These are phyloP conservation scores for Ochlodes sylvanus DNA, from an alignment of 2,888 invertebrate genomes.

Conservation along the genomic window DNA sequence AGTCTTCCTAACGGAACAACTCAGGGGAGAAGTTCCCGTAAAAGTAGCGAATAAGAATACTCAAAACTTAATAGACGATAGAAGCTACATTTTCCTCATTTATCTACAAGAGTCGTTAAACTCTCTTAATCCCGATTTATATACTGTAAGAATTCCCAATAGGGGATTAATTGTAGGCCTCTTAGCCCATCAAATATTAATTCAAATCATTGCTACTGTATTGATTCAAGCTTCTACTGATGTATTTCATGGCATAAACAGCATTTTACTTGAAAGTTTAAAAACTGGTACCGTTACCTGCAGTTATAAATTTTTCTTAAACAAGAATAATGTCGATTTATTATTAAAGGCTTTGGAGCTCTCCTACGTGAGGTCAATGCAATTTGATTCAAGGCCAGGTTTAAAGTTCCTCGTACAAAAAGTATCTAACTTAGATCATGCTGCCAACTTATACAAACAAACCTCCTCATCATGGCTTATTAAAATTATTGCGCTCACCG, in stretches of 20 bases:
- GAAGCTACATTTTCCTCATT: conserved; percentile 94
- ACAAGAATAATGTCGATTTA: conserved; percentile 87
- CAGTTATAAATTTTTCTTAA: conserved; percentile 80
- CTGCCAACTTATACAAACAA: conserved; percentile 96
- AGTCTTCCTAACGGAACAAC: conserved; percentile 88
- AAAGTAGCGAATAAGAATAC: conserved; percentile 70
- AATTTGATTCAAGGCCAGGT: conserved; percentile 96
- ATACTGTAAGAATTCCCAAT: conserved; percentile 94
- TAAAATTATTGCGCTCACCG: conserved; percentile 93
- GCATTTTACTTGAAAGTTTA: conserved; percentile 83
- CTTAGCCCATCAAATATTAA: conserved; percentile 95
- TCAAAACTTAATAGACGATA: conserved; percentile 88
- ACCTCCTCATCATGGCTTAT: conserved; percentile 97
- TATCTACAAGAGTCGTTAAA: conserved; percentile 91
- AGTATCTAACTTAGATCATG: conserved; percentile 93
- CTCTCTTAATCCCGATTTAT: conserved; percentile 90
- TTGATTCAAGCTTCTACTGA: conserved; percentile 90
- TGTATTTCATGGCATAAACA: conserved; percentile 86
- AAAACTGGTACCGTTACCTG: conserved; percentile 75
- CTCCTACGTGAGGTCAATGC: conserved; percentile 92
- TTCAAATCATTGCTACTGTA: conserved; percentile 95
- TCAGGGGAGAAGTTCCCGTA: conserved; percentile 65
- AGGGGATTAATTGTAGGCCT: conserved; percentile 94
- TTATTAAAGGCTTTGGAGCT: conserved; percentile 92
- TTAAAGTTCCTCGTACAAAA: conserved; percentile 97